Base-by-base conservation (phyloP, 92 coral and sea anemone species). In the Heliopora coerulea region DNA sequence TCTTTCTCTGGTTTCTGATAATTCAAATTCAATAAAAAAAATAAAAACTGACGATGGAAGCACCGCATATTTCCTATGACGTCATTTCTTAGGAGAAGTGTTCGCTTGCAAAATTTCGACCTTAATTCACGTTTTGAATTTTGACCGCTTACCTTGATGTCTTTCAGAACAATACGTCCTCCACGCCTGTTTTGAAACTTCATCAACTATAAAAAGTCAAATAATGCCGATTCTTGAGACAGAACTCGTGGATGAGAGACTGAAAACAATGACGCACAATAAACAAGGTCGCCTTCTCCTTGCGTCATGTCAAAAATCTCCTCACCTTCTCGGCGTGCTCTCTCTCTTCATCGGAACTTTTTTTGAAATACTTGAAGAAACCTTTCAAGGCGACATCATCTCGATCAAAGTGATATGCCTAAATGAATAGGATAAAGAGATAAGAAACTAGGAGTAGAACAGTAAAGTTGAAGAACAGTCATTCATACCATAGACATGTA, bases 81-180 rank as follows among this genome's bases (percentile, higher is more conserved):
- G 58, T 50, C 7, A 50, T 6, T 17, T 17, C 17, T 50, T 50
- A 7, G 17, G 26, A 7, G 58, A 50, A 17, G 26, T 7, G 6
- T 6, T 23, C 26, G 58, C 58, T 50, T 50, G 17, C 58, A 50
- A 7, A 6, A 50, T 17, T 50, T 17, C 4, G 17, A 17, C n/a
- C n/a, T 3, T 5, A 3, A 17, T 5, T 17, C 17, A 5, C 21
- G 58, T 50, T n/a, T n/a, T n/a, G n/a, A n/a, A n/a, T 50, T 17
- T 50, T 14, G 26, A 0, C 19, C n/a, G n/a, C 20, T 56, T 80
- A 89, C 98, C 95, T 93, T 90, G 80, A 93, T 64, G 62, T 93
- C 95, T 56, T 87, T 88, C 79, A 87, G 87, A 59, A 90, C 95
- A 85, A 90, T 76, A 56, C 96, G 98, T 29, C 98, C 98, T 74